A percentile compares a stretch with the other conserved stretches of the same genome.
Conservation (phyloP, 2,888 invertebrate species). For the Hyppa rectilinea region DNA sequence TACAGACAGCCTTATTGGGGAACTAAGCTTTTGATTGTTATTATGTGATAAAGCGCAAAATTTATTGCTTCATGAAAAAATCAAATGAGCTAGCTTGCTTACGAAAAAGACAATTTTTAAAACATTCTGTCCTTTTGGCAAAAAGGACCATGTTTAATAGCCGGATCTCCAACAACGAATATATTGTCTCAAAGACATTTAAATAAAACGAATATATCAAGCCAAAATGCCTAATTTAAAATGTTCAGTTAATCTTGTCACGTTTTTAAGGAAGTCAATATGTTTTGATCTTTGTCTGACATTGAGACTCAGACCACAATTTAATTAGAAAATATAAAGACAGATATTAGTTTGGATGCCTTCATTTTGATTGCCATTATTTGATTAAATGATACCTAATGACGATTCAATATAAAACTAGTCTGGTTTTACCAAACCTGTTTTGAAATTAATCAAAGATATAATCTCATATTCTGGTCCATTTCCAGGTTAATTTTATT, state of each 20-base stretch:
- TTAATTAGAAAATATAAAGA: constrained; percentile 22
- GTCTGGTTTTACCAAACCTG: not conserved
- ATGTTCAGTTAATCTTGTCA: constrained; percentile 48
- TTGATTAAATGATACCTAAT: constrained; percentile 4
- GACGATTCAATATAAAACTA: constrained; percentile 23
- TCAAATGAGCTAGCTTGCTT: not conserved
- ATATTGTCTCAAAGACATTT: constrained; percentile 22
- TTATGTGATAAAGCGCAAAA: constrained; percentile 4
- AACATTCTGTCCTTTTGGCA: not conserved
- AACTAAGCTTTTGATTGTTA: constrained; percentile 15
- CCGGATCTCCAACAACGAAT: constrained; percentile 17
- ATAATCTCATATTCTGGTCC: not conserved
- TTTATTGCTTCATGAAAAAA: constrained; percentile 13
- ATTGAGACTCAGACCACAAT: constrained; percentile 29
- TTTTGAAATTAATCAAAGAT: constrained; percentile 6
- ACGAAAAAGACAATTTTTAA: not conserved
- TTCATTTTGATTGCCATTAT: constrained; percentile 25
- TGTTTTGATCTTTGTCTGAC: constrained; percentile 42
- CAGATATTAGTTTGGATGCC: not conserved
- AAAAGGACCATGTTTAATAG: constrained; percentile 1
- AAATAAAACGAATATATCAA: constrained; percentile 38
- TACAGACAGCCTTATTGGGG: constrained; percentile 21
- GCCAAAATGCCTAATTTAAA: constrained; percentile 22
- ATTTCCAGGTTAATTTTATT: constrained; percentile 4
- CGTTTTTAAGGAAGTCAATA: constrained; percentile 52